Conservation (phyloP, 2,113 vertebrate species). For the Spheniscus mendiculus region DNA sequence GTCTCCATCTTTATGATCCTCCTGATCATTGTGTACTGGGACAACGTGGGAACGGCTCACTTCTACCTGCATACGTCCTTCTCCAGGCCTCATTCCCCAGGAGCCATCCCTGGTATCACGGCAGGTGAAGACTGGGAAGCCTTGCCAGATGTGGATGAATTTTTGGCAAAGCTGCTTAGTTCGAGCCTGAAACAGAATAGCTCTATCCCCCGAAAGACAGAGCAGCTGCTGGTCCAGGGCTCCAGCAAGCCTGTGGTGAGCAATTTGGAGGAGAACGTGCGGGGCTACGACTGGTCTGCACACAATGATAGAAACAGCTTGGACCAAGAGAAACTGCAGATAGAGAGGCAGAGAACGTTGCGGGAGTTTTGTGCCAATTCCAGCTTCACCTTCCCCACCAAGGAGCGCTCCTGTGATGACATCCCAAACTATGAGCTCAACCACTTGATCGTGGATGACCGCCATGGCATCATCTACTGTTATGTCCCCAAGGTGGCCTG, state of each 20-base stretch:
- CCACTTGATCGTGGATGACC: slow-evolving; percentile 96
- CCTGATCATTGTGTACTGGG: slow-evolving; percentile 97
- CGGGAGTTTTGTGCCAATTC: slow-evolving; percentile 85
- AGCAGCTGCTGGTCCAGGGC: slow-evolving; percentile 59
- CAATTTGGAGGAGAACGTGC: slow-evolving; percentile 82
- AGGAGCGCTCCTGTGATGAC: slow-evolving; percentile 93
- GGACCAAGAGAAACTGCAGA: slow-evolving; percentile 82
- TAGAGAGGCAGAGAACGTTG: slow-evolving; percentile 78
- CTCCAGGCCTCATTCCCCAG: slow-evolving; percentile 78
- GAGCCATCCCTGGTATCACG: background rate
- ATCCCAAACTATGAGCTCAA: slow-evolving; percentile 96
- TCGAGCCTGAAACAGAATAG: background rate
- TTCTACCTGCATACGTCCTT: slow-evolving; percentile 87
- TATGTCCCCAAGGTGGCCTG: slow-evolving; percentile 98
- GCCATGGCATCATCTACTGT: slow-evolving; percentile 95
- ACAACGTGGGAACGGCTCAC: slow-evolving; percentile 88
- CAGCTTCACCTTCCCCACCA: slow-evolving; percentile 86
- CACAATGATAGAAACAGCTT: slow-evolving; percentile 72
- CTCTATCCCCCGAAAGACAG: slow-evolving; percentile 1
- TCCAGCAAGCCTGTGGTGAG: slow-evolving; percentile 73
- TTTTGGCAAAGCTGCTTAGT: slow-evolving; percentile 84
- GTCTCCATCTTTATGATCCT: slow-evolving; percentile 92
- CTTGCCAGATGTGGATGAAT: slow-evolving; percentile 83
- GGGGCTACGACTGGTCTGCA: slow-evolving; percentile 89
- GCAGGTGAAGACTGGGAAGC: slow-evolving; percentile 61